A percentile compares a stretch with the other conserved stretches of the same genome.
Evolutionary conservation across 2,113 vertebrate genomes (phyloP).

Genomic region (Lamprologus callipterus): DNA sequence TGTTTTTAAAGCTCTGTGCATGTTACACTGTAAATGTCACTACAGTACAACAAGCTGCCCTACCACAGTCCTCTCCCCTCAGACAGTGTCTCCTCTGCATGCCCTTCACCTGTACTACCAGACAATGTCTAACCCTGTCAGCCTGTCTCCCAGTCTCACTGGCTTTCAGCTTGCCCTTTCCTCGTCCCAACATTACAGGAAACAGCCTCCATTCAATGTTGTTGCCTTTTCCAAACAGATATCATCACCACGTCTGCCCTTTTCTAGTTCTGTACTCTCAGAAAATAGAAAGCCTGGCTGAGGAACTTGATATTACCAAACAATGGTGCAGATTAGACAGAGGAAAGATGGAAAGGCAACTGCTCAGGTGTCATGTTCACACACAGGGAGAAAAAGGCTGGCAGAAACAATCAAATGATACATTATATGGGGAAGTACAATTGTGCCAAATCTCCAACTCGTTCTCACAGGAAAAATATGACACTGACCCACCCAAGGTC

Average conservation of each 20-base stretch:
- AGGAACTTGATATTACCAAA: constrained; percentile 3
- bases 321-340: background rate
- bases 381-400: background rate
- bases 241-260: background rate
- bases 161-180: background rate
- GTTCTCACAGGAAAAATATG: background rate
- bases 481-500: background rate
- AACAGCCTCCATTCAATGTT: background rate
- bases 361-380: background rate
- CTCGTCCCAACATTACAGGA: background rate
- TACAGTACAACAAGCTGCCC: background rate
- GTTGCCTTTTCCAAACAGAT: background rate
- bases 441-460: background rate
- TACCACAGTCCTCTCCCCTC: background rate
- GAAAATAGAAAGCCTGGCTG: background rate
- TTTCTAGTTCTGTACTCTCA: background rate
- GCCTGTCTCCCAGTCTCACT: background rate
- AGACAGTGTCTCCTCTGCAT: background rate
- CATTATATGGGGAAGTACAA: background rate
- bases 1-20: background rate
- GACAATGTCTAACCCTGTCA: background rate
- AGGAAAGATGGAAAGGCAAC: background rate
- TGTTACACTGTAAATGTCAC: background rate
- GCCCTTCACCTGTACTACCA: background rate
- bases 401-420: background rate